Evolutionary conservation across 2,797 vertebrate genomes (phyloP), one percentile per base, ranked within the genome.

Genomic region (Semotilus atromaculatus): DNA sequence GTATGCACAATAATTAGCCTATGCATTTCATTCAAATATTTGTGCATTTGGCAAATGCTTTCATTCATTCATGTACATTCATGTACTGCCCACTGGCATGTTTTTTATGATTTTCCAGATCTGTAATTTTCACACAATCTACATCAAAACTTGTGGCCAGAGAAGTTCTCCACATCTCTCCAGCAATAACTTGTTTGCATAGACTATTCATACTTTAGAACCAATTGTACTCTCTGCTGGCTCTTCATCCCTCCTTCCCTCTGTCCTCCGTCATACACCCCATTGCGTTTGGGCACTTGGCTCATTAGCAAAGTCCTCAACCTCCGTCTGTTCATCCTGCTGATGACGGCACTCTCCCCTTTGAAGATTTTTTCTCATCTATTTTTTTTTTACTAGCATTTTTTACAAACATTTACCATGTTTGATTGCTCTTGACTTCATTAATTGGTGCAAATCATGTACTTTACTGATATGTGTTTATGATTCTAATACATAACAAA

Each of bases 201-300:
- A 80, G 31, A 53, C 45, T 60, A 81, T 81, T 81, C 53, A 53
- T 81, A 70, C 23, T 53, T 13, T 53, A 51, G 78, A 53, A 81
- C 18, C 48, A 71, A 34, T 29, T 58, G 34, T 58, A 29, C 51
- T 72, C 21, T 67, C 43, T 64, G 9, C 40, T 80, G 40, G 43
- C 78, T 68, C 66, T 40, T 55, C 53, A 43, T 60, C n/a, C 16
- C 36, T 72, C 34, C 31, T 36, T 81, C 36, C 51, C 67, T 58
- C 48, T 43, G 14, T 81, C 23, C 51, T 58, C 6, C 7, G 7
- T 81, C 36, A 10, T 34, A 53, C 45, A 53, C 53, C 80, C 51
- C 34, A 48, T 80, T 80, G 78, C 0, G 14, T 71, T 21, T 0
- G 3, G 48, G 23, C 26, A 3, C 64, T 81, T 58, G 51, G 67